phyloP scores from a whole-genome alignment of 2,797 vertebrate genomes.

The Hyperoplus lanceolatus region DNA sequence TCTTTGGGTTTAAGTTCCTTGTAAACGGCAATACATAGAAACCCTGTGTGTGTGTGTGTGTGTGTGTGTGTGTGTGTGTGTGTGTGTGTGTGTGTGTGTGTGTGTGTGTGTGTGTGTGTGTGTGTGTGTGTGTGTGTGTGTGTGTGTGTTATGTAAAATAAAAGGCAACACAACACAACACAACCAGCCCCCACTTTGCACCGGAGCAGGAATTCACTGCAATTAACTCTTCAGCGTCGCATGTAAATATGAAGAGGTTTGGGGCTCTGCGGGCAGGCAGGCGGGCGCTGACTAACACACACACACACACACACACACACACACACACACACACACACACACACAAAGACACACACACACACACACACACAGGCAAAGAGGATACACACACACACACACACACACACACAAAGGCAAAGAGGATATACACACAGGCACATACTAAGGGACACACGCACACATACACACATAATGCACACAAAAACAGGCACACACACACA shows the following conservation, averaged over 20 bases:
- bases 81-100: no score
- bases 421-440: no score
- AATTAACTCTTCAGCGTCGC: conserved; percentile 83
- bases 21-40: conserved; percentile 49
- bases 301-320: not conserved
- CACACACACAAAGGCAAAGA: no score
- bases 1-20: conserved; percentile 25
- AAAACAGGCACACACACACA: no score
- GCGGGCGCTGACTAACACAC: conserved; percentile 57
- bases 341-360: no score
- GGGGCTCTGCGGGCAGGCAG: conserved; percentile 66
- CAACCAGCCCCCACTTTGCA: conserved; percentile 78
- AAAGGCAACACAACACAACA: conserved; percentile 25
- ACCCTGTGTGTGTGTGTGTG: conserved; percentile 74
- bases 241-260: conserved; percentile 83
- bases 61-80: no score
- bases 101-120: conserved; percentile 78
- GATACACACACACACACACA: no score
- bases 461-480: no score
- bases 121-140: conserved; percentile 77
- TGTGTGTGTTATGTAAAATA: conserved; percentile 81
- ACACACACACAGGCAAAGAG: no score
- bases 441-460: no score
- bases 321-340: no score
- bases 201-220: conserved; percentile 82